These are phyloP conservation scores for Hybognathus amarus DNA, from an alignment of 2,797 vertebrate species.

Conservation along the genomic window DNA sequence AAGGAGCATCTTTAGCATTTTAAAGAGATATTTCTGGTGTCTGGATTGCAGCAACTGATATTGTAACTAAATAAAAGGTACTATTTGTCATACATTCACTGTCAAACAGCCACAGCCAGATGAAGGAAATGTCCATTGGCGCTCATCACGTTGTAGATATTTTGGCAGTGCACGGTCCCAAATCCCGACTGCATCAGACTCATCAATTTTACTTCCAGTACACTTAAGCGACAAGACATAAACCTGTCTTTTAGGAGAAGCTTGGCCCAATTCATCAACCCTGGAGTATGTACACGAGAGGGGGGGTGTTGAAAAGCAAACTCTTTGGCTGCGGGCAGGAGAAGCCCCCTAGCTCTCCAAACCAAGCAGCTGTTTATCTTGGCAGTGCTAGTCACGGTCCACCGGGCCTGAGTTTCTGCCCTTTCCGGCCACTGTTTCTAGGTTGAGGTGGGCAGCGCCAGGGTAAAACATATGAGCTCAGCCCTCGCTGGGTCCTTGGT, in stretches of 20 bases:
- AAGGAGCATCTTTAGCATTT: not conserved
- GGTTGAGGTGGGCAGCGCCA: conserved; percentile 67
- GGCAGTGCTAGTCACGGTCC: conserved; percentile 65
- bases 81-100: conserved; percentile 30
- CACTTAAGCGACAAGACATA: conserved; percentile 62
- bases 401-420: conserved; percentile 73
- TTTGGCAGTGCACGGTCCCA: conserved; percentile 46
- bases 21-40: not conserved
- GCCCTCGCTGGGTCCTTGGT: conserved; percentile 38
- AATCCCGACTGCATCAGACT: conserved; percentile 50
- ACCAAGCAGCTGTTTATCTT: conserved; percentile 74
- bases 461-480: conserved; percentile 82
- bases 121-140: conserved; percentile 43
- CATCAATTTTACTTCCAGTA: conserved; percentile 52
- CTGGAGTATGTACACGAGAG: conserved; percentile 10
- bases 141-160: conserved; percentile 20
- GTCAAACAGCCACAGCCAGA: conserved; percentile 46
- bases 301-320: conserved; percentile 57
- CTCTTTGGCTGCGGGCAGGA: conserved; percentile 48
- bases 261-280: conserved; percentile 48
- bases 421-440: conserved; percentile 70
- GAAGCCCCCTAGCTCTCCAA: conserved; percentile 65
- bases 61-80: not conserved
- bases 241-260: conserved; percentile 56
- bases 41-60: not conserved